Percentiles rank a stretch among this genome's conserved stretches.
Conservation (phyloP, 1,140 invertebrate species). For the Yoshiicerus persimilis region DNA sequence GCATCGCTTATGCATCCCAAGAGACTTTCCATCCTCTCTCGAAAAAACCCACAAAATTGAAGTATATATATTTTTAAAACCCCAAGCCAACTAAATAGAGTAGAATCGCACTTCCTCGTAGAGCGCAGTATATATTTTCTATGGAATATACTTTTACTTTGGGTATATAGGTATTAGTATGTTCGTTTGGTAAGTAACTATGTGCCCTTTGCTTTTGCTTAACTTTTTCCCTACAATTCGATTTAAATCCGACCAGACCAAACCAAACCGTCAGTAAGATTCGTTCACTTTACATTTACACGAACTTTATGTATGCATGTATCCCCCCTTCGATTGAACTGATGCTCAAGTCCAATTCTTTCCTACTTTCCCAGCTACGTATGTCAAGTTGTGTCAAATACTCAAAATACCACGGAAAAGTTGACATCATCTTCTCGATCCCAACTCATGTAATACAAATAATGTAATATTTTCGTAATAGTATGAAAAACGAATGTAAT, state of each 20-base stretch:
- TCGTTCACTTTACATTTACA: neutral
- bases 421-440: neutral
- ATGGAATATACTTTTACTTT: neutral
- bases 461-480: neutral
- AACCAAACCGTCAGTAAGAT: neutral
- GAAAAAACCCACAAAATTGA: conserved; percentile 20
- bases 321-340: neutral
- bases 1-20: conserved; percentile 15
- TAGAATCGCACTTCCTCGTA: neutral
- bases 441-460: neutral
- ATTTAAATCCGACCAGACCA: neutral
- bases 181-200: neutral
- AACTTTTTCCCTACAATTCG: conserved; percentile 17
- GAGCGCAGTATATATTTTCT: neutral
- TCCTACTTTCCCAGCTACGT: neutral
- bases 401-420: neutral
- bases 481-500: neutral
- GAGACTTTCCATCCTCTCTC: conserved; percentile 8
- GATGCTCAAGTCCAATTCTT: neutral
- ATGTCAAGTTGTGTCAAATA: neutral
- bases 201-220: conserved; percentile 1
- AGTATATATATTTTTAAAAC: conserved; percentile 22
- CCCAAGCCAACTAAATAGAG: conserved; percentile 10
- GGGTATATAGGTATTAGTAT: neutral
- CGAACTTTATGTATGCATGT: neutral